phyloP scores from a whole-genome alignment of 2,888 invertebrate genomes.

The Chrysina gloriosa region DNA sequence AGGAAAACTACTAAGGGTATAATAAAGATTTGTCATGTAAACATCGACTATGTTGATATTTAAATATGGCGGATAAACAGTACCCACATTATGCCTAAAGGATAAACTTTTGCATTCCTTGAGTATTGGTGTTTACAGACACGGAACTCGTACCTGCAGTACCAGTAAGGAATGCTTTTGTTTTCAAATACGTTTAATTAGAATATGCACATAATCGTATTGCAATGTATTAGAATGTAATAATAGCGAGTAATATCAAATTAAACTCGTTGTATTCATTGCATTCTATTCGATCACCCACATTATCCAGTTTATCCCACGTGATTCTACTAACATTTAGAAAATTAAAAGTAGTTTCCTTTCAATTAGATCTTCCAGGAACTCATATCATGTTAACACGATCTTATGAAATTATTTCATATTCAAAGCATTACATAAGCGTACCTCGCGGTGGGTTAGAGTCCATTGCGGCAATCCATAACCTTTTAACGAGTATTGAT shows the following conservation, averaged over 20 bases:
- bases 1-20: constrained; percentile 36
- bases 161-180: too few relatives aligned
- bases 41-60: background rate
- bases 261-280: too few relatives aligned
- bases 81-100: too few relatives aligned
- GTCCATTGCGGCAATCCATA: constrained; percentile 48
- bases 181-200: too few relatives aligned
- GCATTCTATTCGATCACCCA: background rate
- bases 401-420: constrained; percentile 18
- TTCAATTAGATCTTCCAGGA: constrained; percentile 15
- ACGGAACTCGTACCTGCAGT: too few relatives aligned
- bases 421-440: constrained; percentile 12
- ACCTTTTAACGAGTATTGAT: constrained; percentile 56
- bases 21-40: constrained; percentile 13
- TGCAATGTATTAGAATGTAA: too few relatives aligned
- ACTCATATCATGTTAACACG: constrained; percentile 15
- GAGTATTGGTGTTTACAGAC: too few relatives aligned
- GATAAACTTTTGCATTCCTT: too few relatives aligned
- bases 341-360: background rate
- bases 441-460: background rate
- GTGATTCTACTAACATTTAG: background rate
- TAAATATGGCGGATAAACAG: too few relatives aligned
- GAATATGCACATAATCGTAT: too few relatives aligned
- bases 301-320: background rate
- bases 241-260: too few relatives aligned